Evolutionary conservation across 2,888 invertebrate genomes (phyloP), one percentile per base, ranked within the genome.

Genomic region (Callimorpha dominula): DNA sequence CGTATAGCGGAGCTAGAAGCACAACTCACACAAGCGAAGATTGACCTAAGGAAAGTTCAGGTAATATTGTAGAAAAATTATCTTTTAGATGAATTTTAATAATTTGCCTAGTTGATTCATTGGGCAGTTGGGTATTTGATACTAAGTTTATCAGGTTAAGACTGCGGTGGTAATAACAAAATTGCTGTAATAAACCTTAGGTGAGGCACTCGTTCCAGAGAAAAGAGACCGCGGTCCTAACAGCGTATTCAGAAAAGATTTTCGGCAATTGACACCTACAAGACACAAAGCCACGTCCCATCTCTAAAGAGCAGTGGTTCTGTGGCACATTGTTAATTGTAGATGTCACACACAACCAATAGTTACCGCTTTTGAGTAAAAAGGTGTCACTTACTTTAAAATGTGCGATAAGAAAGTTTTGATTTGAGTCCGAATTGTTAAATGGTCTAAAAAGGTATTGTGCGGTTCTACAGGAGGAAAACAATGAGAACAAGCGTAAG

Each of bases 1-100:
- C 96, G 98, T 77, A 98, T 98, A 70, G 97, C 98, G 5, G 98
- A 98, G 86, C 89, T 98, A 73, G 98, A 98, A 87, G 98, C 98
- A 0, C 98, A 98, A 85, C 91, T 98, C 65, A 97, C 97, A 11
- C 98, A 98, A 88, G 92, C 97, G 0, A 97, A 96, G 87, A 97
- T 98, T 71, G 98, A 98, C 84, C 90, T 98, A 52, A 97, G 97
- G 86, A 97, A 98, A 87, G 91, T 97, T 0, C 97, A 97, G 84
- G 97, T 95, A 89, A 81, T 60, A 14, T 60, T 60, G 6, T 60
- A 7, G 31, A 1, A 60, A 60, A 60, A 7, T 46, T 4, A n/a
- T 14, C 9, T 57, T 57, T n/a, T 20, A 17, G 6, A n/a, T 7
- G 43, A 46, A 8, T 54, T 7, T 8, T 14, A 14, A 52, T 52